Evolutionary conservation across 2,888 invertebrate species (phyloP).

Genomic region (Augochlorella aurata): DNA sequence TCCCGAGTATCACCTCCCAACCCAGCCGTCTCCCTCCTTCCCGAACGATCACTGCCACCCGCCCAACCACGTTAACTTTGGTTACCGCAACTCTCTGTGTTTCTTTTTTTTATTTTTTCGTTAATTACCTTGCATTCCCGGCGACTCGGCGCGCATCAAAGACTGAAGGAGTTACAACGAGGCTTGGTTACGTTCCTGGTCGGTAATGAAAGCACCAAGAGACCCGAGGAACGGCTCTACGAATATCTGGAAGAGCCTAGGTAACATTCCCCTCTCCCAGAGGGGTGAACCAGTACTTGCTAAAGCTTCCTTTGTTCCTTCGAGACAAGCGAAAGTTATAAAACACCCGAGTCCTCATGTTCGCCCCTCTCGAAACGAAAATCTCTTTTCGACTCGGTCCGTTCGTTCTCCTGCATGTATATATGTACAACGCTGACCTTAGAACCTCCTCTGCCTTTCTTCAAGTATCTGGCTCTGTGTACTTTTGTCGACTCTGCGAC

Average conservation of each 20-base stretch:
- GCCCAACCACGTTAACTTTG: constrained; percentile 35
- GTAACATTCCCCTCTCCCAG: constrained; percentile 67
- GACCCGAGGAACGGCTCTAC: constrained; percentile 73
- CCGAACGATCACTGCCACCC: no score
- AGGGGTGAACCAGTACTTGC: constrained; percentile 34
- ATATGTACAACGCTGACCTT: background rate
- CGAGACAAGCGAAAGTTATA: background rate
- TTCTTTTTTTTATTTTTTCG: constrained; percentile 41
- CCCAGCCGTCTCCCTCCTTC: no score
- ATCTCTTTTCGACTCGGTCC: background rate
- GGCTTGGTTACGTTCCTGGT: constrained; percentile 75
- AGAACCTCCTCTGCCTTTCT: background rate
- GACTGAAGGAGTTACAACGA: constrained; percentile 75
- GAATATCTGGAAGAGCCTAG: constrained; percentile 74
- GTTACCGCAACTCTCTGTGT: constrained; percentile 47
- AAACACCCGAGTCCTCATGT: no score
- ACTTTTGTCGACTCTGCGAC: background rate
- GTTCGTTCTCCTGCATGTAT: background rate
- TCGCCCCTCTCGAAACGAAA: background rate
- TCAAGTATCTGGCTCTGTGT: background rate
- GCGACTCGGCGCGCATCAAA: constrained; percentile 59
- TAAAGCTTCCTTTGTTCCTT: constrained; percentile 28
- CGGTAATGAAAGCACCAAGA: constrained; percentile 74
- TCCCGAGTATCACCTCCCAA: no score
- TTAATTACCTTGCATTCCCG: constrained; percentile 59